Percentiles rank a stretch among this genome's conserved stretches.
Conservation (phyloP, 2,797 vertebrate genomes). For the Petrocephalus sullivani region DNA sequence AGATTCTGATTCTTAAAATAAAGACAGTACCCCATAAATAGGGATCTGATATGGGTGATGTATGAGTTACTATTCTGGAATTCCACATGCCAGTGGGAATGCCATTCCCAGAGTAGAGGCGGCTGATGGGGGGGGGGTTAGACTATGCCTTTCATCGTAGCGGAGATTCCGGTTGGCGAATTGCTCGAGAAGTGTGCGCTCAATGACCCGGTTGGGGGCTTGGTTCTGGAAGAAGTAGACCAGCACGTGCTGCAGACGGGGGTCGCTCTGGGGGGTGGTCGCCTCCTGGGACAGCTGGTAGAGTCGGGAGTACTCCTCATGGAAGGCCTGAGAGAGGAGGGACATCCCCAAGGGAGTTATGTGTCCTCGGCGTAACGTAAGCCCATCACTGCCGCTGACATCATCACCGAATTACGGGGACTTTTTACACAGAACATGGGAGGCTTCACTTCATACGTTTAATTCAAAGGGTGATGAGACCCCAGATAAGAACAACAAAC, state of each 20-base stretch:
- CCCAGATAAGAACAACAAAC: neutral
- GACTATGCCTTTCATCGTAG: constrained; percentile 83
- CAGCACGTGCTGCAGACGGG: constrained; percentile 83
- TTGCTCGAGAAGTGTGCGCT: constrained; percentile 89
- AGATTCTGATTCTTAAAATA: neutral
- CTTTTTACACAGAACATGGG: neutral
- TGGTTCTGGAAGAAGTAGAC: constrained; percentile 91
- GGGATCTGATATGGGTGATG: neutral
- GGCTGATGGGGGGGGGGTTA: neutral
- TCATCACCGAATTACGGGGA: neutral
- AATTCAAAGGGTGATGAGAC: neutral
- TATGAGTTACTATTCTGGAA: neutral
- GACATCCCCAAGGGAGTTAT: neutral
- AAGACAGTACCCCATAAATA: neutral
- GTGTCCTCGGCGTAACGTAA: neutral
- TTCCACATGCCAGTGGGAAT: neutral
- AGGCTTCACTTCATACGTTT: neutral
- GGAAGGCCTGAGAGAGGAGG: constrained; percentile 74
- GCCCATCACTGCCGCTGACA: neutral
- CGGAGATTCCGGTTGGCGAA: constrained; percentile 92
- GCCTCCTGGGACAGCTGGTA: constrained; percentile 78
- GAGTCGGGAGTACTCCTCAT: constrained; percentile 84
- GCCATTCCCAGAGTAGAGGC: neutral
- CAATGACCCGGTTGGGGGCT: constrained; percentile 81
- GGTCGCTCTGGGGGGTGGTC: constrained; percentile 73